phyloP scores from a whole-genome alignment of 2,113 vertebrate species.

The Dermatemys mawii region DNA sequence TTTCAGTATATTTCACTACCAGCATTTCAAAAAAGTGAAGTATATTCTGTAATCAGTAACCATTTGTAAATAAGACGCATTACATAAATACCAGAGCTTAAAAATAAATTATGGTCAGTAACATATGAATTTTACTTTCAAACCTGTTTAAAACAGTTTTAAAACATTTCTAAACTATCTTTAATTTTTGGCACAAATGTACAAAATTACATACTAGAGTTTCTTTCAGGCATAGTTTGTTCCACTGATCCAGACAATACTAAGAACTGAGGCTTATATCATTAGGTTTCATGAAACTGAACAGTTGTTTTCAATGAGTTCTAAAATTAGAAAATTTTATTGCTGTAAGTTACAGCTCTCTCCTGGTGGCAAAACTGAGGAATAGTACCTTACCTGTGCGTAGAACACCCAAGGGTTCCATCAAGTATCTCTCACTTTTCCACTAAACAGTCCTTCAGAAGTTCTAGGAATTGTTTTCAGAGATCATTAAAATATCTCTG shows the following conservation, averaged over 20 bases:
- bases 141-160: background rate
- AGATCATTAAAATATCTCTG: background rate
- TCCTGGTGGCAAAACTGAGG: background rate
- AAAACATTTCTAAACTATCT: background rate
- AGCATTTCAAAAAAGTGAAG: background rate
- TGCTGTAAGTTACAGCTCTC: background rate
- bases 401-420: background rate
- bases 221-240: background rate
- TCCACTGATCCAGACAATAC: background rate
- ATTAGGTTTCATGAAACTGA: background rate
- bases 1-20: background rate
- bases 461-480: background rate
- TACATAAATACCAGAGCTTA: background rate
- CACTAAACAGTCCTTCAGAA: background rate
- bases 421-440: background rate
- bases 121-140: background rate
- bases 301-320: background rate
- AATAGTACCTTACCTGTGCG: background rate
- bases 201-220: accelerated
- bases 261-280: background rate
- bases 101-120: background rate
- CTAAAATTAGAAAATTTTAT: background rate
- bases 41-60: background rate
- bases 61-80: background rate
- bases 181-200: background rate